Evolutionary conservation across 2,797 vertebrate species (phyloP).

Genomic region (Nyctibius grandis): DNA sequence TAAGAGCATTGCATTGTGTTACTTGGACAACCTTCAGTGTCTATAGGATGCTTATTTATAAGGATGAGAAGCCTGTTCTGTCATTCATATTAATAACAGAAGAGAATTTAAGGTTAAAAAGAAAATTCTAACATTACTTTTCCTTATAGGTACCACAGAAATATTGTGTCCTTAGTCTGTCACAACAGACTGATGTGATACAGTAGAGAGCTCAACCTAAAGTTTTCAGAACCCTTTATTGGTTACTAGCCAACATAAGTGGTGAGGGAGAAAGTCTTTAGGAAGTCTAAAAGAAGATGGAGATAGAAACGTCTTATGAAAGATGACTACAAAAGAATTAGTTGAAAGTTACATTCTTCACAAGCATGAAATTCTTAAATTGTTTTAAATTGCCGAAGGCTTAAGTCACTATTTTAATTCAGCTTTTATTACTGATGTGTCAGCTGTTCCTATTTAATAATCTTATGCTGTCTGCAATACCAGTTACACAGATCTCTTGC

Average conservation of each 20-base stretch:
- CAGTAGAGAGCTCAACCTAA: not conserved
- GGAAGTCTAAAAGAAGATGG: not conserved
- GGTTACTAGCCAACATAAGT: not conserved
- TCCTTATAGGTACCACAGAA: not conserved
- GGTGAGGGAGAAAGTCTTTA: not conserved
- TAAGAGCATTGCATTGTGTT: not conserved
- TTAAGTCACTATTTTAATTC: not conserved
- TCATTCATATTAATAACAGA: not conserved
- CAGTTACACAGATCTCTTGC: not conserved
- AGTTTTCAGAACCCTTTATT: not conserved
- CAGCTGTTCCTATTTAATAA: not conserved
- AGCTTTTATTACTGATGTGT: not conserved
- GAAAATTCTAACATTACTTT: not conserved
- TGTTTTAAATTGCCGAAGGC: not conserved
- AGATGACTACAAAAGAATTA: not conserved
- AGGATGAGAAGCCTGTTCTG: not conserved
- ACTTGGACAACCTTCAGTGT: not conserved
- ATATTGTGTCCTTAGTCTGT: not conserved
- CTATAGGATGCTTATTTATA: rapidly evolving
- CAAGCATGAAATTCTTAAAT: not conserved
- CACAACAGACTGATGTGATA: not conserved
- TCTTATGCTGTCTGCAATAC: not conserved
- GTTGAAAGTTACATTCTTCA: not conserved
- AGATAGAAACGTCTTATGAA: not conserved
- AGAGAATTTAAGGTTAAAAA: not conserved